Percentiles rank a stretch among this genome's conserved stretches.
These are phyloP conservation scores for Ancistrus triradiatus DNA, from an alignment of 2,113 vertebrate genomes.

Conservation along the genomic window DNA sequence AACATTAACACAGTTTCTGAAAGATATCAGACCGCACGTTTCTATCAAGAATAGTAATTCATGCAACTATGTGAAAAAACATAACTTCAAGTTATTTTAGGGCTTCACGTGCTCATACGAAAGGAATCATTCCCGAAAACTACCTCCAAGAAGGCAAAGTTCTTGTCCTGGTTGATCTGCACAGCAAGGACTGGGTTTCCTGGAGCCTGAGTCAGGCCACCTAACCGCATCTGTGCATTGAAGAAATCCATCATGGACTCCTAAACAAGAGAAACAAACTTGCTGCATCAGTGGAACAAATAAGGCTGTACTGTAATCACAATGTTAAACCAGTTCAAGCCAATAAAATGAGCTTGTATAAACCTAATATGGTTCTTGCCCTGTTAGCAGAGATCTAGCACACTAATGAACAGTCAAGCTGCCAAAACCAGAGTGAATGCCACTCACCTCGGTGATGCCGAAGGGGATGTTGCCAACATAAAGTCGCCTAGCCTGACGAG, in stretches of 20 bases:
- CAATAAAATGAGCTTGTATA: too few relatives aligned
- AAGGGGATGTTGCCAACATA: constrained; percentile 93
- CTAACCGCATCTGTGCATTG: constrained; percentile 89
- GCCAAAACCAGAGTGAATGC: not conserved
- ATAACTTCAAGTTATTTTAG: too few relatives aligned
- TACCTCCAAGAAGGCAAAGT: constrained; percentile 91
- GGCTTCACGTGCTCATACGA: too few relatives aligned
- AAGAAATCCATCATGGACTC: constrained; percentile 96
- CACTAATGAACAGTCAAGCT: not conserved
- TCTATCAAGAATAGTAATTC: not conserved
- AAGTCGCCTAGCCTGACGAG: constrained; percentile 83
- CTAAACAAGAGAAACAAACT: constrained; percentile 51
- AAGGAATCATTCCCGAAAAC: too few relatives aligned
- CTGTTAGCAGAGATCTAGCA: too few relatives aligned
- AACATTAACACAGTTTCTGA: not conserved
- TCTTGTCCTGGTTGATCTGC: constrained; percentile 93
- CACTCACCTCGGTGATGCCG: constrained; percentile 85
- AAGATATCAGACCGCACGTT: not conserved
- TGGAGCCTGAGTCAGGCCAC: constrained; percentile 86
- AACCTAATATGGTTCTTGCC: too few relatives aligned
- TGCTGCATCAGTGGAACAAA: not conserved
- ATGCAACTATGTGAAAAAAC: not conserved
- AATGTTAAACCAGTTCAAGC: not conserved
- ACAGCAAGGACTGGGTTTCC: constrained; percentile 91
- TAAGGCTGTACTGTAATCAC: not conserved